A percentile compares a stretch with the other conserved stretches of the same genome.
Conservation (phyloP, 2,888 invertebrate genomes). For the Aleiodes leptofemur region DNA sequence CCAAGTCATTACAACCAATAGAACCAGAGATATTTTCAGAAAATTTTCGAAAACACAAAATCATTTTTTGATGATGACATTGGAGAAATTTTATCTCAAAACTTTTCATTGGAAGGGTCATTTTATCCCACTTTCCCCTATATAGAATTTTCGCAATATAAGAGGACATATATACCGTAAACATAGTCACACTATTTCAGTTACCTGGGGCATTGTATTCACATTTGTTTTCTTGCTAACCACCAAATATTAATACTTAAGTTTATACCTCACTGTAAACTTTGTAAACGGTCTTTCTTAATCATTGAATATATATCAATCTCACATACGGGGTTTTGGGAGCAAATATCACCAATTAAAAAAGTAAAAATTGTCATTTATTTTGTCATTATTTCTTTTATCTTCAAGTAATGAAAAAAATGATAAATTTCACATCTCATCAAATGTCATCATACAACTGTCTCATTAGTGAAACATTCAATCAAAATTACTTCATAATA, state of each 20-base stretch:
- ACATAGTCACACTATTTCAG: neutral
- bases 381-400: neutral
- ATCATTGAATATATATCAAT: neutral
- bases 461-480: neutral
- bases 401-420: neutral
- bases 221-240: slow-evolving; percentile 66
- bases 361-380: neutral
- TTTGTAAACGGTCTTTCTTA: neutral
- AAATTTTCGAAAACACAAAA: no score
- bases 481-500: neutral
- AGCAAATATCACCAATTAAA: neutral
- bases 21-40: no score
- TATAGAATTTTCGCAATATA: no score
- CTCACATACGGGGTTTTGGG: neutral
- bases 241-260: slow-evolving; percentile 63
- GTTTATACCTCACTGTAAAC: slow-evolving; percentile 60
- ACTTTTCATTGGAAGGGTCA: no score
- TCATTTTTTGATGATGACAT: no score
- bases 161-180: no score
- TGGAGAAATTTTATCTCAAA: no score
- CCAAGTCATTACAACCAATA: no score
- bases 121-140: no score
- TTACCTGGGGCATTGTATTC: slow-evolving; percentile 49
- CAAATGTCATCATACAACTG: no score
- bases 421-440: neutral